phyloP scores from a whole-genome alignment of 2,797 vertebrate species.

The Heterohyrax brucei region DNA sequence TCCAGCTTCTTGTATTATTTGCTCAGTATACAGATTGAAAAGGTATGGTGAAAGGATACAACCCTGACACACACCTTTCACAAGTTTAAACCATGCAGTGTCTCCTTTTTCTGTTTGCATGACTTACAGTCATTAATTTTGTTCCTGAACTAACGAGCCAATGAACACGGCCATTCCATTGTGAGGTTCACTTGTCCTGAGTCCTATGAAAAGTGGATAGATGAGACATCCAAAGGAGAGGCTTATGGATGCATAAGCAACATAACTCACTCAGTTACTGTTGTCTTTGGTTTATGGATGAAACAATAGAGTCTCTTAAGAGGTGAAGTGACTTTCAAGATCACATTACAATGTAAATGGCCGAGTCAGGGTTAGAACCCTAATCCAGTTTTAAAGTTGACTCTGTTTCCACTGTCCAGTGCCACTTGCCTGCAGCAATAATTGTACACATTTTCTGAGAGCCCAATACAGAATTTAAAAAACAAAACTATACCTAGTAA shows the following conservation, averaged over 20 bases:
- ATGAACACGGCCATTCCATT: no score
- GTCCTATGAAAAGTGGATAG: background rate
- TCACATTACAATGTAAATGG: background rate
- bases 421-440: background rate
- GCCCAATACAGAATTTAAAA: background rate
- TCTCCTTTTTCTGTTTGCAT: no score
- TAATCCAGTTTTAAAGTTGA: background rate
- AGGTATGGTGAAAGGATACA: no score
- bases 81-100: no score
- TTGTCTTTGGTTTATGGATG: background rate
- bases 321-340: background rate
- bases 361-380: background rate
- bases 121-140: no score
- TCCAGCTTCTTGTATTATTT: no score
- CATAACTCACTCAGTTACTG: background rate
- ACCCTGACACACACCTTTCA: no score
- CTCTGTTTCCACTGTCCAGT: background rate
- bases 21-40: no score
- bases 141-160: no score
- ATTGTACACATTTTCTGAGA: background rate
- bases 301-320: slow-evolving; percentile 3
- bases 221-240: background rate
- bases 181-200: background rate
- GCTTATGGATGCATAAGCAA: background rate
- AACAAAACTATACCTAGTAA: background rate